Conservation (phyloP, 2,113 vertebrate species). For the Petroica traversi region DNA sequence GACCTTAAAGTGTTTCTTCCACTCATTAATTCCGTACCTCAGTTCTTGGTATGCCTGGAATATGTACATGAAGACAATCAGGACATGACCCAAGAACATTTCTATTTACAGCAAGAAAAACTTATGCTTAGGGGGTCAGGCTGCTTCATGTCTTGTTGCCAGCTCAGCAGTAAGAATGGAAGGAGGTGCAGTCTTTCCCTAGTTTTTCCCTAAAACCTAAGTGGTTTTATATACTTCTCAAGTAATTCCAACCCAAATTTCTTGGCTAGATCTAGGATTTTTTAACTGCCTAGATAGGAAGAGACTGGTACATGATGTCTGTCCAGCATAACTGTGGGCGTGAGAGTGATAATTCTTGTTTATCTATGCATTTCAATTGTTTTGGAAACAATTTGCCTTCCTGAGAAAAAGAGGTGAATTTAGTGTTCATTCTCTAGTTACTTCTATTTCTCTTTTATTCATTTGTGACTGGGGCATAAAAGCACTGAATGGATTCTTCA, state of each 20-base stretch:
- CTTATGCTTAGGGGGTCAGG: neutral
- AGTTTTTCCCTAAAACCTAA: too few species aligned
- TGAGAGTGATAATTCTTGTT: neutral
- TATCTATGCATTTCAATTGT: neutral
- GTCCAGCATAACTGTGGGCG: neutral
- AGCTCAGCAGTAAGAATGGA: neutral
- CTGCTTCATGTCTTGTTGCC: neutral
- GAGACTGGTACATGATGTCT: neutral
- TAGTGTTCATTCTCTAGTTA: neutral
- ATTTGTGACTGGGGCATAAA: neutral
- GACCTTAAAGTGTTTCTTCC: neutral
- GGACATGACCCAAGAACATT: neutral
- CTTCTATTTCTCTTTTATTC: neutral
- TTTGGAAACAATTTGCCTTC: neutral
- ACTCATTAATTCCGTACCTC: neutral
- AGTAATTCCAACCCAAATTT: neutral
- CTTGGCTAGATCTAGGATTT: neutral
- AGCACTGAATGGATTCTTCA: neutral
- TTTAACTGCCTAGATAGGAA: neutral
- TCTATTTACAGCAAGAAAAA: neutral
- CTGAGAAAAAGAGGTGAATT: neutral
- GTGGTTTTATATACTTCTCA: too few species aligned
- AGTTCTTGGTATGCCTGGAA: neutral
- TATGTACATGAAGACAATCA: neutral
- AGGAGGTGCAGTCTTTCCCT: neutral